Evolutionary conservation across 2,888 invertebrate species (phyloP).

Genomic region (Oscheius sp.): DNA sequence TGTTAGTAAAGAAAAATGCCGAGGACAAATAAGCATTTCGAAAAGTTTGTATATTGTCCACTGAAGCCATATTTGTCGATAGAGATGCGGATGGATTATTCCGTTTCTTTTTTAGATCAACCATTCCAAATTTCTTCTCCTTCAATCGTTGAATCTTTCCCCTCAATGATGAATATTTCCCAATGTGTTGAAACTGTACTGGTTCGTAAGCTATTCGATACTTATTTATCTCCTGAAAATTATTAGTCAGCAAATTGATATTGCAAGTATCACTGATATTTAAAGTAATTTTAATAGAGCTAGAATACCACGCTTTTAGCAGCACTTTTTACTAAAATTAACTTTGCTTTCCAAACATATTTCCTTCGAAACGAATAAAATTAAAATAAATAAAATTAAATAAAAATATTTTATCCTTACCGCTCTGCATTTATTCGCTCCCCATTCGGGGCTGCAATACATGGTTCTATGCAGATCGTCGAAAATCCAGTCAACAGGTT

Average conservation of each 20-base stretch:
- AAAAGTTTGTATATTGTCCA: not conserved
- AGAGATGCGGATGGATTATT: not conserved
- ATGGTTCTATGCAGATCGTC: not conserved
- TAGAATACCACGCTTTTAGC: too few relatives aligned
- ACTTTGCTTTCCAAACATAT: too few relatives aligned
- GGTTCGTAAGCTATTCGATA: constrained; percentile 3
- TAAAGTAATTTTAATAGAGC: too few relatives aligned
- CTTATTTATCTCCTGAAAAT: not conserved
- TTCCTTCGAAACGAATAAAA: too few relatives aligned
- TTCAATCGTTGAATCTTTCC: constrained; percentile 6
- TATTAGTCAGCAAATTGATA: too few relatives aligned
- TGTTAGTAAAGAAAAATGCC: not conserved
- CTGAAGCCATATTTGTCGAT: not conserved
- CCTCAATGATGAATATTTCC: constrained; percentile 4
- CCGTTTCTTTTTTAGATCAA: not conserved
- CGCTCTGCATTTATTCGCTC: not conserved
- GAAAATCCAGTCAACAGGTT: constrained; percentile 15
- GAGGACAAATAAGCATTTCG: not conserved
- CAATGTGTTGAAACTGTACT: constrained; percentile 16
- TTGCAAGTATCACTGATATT: too few relatives aligned
- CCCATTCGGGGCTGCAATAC: constrained; percentile 12
- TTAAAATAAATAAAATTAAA: not conserved
- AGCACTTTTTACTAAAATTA: too few relatives aligned
- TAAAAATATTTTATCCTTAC: not conserved
- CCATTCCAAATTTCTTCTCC: not conserved